Evolutionary conservation across 2,113 vertebrate genomes (phyloP).

Genomic region (Zosterops hypoxanthus): DNA sequence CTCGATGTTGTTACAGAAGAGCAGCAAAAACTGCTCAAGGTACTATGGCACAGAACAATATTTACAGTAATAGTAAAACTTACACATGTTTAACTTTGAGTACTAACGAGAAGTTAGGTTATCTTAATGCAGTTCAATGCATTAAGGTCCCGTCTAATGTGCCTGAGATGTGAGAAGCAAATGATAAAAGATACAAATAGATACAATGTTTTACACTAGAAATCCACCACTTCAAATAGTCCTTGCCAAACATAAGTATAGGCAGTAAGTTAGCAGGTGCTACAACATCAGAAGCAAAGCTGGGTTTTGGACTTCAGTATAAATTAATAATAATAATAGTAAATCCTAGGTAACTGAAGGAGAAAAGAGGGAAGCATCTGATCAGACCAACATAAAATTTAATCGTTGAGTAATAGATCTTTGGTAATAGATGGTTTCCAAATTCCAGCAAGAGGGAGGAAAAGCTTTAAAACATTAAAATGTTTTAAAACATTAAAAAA

Average conservation of each 20-base stretch:
- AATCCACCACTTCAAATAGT: background rate
- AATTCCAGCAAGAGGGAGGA: background rate
- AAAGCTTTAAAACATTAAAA: background rate
- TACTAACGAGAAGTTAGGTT: background rate
- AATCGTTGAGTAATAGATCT: background rate
- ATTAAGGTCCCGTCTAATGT: accelerated
- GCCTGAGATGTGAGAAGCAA: background rate
- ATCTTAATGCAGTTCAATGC: background rate
- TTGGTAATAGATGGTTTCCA: background rate
- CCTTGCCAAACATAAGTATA: background rate
- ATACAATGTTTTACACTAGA: background rate
- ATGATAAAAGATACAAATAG: background rate
- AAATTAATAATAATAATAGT: background rate
- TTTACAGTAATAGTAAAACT: background rate
- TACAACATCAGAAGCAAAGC: background rate
- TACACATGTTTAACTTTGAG: background rate
- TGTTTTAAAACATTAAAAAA: background rate
- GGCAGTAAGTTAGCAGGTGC: background rate
- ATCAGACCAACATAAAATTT: background rate
- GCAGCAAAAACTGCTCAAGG: background rate
- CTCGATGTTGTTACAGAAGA: background rate
- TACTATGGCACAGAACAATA: background rate
- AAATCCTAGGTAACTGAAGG: background rate
- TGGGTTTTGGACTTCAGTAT: background rate
- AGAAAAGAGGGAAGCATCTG: background rate